A percentile compares a stretch with the other conserved stretches of the same genome.
Evolutionary conservation across 1,140 invertebrate genomes (phyloP).

Genomic region (Drosophila parabipectinata): DNA sequence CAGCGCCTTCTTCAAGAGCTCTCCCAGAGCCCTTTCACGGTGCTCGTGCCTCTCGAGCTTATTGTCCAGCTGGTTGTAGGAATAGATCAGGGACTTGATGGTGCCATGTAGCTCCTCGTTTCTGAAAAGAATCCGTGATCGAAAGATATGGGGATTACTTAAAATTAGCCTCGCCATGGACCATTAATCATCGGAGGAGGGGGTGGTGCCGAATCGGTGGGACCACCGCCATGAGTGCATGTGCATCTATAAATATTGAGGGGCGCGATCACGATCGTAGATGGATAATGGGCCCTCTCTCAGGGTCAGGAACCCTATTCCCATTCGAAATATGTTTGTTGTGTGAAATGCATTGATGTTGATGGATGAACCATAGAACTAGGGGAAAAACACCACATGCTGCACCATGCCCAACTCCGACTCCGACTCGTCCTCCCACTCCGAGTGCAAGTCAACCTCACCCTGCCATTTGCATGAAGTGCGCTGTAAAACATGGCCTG

Average conservation of each 20-base stretch:
- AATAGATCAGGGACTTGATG: slow-evolving; percentile 91
- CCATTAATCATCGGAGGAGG: slow-evolving; percentile 49
- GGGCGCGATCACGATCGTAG: slow-evolving; percentile 24
- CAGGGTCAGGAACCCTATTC: slow-evolving; percentile 78
- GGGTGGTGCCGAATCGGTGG: slow-evolving; percentile 2
- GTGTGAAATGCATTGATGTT: slow-evolving; percentile 63
- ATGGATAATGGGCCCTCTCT: slow-evolving; percentile 35
- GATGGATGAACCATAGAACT: slow-evolving; percentile 48
- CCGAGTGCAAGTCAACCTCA: slow-evolving; percentile 3
- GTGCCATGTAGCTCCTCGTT: slow-evolving; percentile 93
- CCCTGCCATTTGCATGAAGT: slow-evolving; percentile 66
- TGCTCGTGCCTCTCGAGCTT: slow-evolving; percentile 94
- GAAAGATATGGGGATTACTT: slow-evolving; percentile 21
- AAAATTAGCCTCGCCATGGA: slow-evolving; percentile 36
- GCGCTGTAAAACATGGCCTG: slow-evolving; percentile 40
- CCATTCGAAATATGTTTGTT: slow-evolving; percentile 38
- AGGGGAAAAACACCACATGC: slow-evolving; percentile 45
- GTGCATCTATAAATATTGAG: slow-evolving; percentile 49
- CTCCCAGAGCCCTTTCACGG: slow-evolving; percentile 90
- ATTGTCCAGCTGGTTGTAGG: slow-evolving; percentile 90
- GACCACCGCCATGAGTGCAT: slow-evolving; percentile 28
- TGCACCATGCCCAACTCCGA: slow-evolving; percentile 8
- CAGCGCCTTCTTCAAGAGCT: slow-evolving; percentile 90
- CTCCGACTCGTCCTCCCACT: slow-evolving; percentile 22
- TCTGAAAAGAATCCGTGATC: slow-evolving; percentile 84